Base-by-base conservation (phyloP, 2,797 vertebrate genomes). In the Melanotaenia pygmaea region DNA sequence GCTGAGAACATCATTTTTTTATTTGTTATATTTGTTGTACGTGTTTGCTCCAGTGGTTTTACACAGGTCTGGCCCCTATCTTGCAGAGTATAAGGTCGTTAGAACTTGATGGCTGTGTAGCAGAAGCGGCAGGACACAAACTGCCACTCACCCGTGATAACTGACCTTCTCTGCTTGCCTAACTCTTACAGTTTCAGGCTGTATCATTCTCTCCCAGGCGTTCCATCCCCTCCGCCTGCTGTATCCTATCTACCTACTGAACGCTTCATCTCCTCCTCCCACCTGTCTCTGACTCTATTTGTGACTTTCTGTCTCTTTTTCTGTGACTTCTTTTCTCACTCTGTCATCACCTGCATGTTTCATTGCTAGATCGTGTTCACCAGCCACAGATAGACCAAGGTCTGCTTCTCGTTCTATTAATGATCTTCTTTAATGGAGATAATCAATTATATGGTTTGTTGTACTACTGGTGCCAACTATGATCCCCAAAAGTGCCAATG, bases 131-230 rank as follows among this genome's bases (percentile, higher is more conserved):
- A 81, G 77, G 53, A 67, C 73, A 66, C 47, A 65, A 72, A 83
- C 81, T 88, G 86, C 73, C 83, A 84, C 67, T 82, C 81, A 81
- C 40, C 56, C 73, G 32, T 28, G 74, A 81, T 85, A 83, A 82
- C 74, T 67, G 64, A 47, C 62, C 74, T 28, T 64, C 64, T 68
- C 67, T 50, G 53, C 72, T 43, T 76, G 54, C 53, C 67, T 20
- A 28, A 1, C 56, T 61, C 58, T 75, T 66, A 54, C 65, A 62
- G 20, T 69, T 16, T 61, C 50, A n/a, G 56, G 75, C 72, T 80
- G 53, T 62, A 72, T 84, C 59, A 4, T 75, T 80, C 63, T 64
- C 60, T 72, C 57, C 54, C 70, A 69, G 56, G 64, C 77, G 53
- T 43, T 63, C 28, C 43, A 24, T 59, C 72, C 66, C 18, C 35